Conservation (phyloP, 2,888 invertebrate species). For the Agrotis exclamationis region DNA sequence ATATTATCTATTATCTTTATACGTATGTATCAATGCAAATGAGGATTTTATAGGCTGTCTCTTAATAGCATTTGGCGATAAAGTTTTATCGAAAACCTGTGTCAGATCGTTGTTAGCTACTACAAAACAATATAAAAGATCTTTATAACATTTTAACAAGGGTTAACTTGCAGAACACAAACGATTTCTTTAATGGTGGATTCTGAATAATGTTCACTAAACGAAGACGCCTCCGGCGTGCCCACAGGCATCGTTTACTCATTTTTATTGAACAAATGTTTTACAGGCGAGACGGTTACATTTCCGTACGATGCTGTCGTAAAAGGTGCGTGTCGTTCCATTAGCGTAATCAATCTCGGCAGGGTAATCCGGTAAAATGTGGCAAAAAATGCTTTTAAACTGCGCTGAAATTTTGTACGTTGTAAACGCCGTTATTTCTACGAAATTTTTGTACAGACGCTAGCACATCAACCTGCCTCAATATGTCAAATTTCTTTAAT, state of each 20-base stretch:
- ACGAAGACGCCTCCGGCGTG: background rate
- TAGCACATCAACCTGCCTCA: too few relatives aligned
- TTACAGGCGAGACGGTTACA: slow-evolving; percentile 49
- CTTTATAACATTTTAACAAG: background rate
- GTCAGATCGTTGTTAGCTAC: background rate
- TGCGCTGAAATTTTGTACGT: background rate
- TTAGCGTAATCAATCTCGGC: slow-evolving; percentile 55
- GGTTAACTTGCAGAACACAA: slow-evolving; percentile 26
- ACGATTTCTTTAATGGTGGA: slow-evolving; percentile 36
- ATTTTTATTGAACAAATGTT: slow-evolving; percentile 59
- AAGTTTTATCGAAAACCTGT: background rate
- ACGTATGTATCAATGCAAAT: background rate
- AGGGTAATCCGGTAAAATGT: slow-evolving; percentile 8
- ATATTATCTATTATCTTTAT: too few relatives aligned
- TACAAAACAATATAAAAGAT: background rate
- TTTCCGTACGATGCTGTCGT: slow-evolving; percentile 46
- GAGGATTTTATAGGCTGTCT: background rate
- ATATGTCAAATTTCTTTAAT: too few relatives aligned
- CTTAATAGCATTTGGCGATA: background rate
- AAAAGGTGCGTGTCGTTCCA: slow-evolving; percentile 51
- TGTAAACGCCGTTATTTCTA: background rate
- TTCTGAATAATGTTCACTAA: slow-evolving; percentile 35
- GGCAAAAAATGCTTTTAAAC: slow-evolving; percentile 20
- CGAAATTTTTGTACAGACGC: too few relatives aligned
- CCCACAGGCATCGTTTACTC: slow-evolving; percentile 39